These are phyloP conservation scores for Steinernema carpocapsae DNA, from an alignment of 2,888 invertebrate genomes.

Conservation along the genomic window DNA sequence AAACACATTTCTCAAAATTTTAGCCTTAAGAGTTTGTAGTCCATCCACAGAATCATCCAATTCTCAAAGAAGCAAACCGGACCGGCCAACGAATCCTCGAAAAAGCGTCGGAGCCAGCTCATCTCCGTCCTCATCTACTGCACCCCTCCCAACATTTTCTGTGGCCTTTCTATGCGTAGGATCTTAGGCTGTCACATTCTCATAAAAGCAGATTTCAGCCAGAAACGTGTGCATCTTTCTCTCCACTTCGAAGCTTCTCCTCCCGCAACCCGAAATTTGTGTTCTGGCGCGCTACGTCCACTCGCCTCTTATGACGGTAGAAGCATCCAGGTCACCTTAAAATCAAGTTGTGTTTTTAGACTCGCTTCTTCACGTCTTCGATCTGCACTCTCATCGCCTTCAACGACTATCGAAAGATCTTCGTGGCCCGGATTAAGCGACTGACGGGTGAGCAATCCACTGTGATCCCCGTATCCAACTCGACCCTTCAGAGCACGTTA, in stretches of 20 bases:
- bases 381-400: conserved; percentile 27
- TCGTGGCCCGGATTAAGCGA: no score
- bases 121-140: conserved; percentile 26
- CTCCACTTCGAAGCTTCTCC: no score
- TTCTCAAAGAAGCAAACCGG: conserved; percentile 32
- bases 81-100: background rate
- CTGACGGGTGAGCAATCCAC: no score
- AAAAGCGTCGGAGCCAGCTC: background rate
- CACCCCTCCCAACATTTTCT: conserved; percentile 23
- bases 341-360: no score
- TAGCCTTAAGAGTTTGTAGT: no score
- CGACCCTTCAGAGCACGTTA: no score
- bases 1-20: no score
- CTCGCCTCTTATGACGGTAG: background rate
- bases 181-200: no score
- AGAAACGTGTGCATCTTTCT: background rate
- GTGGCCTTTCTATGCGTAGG: no score
- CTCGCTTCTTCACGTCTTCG: conserved; percentile 7
- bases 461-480: no score
- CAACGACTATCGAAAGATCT: conserved; percentile 23
- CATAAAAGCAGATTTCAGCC: no score
- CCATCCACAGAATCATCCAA: conserved; percentile 5
- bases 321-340: background rate
- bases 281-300: no score
- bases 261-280: background rate